These are phyloP conservation scores for Phoenicopterus ruber DNA, from an alignment of 2,113 vertebrate species.

Conservation along the genomic window DNA sequence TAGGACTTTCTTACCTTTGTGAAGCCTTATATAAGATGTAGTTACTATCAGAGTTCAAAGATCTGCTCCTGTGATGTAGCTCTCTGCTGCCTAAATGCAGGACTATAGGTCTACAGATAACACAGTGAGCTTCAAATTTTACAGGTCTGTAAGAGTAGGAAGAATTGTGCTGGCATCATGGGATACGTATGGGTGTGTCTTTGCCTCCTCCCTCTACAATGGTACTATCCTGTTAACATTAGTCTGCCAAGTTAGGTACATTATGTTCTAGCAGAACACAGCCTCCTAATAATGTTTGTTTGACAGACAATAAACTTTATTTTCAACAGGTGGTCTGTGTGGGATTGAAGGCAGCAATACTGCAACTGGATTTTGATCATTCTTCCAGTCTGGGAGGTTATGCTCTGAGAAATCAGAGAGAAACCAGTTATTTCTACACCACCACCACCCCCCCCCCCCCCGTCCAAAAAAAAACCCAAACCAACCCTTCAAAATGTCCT, in stretches of 20 bases:
- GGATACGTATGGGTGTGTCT: not conserved
- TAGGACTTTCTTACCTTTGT: not conserved
- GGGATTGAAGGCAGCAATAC: not conserved
- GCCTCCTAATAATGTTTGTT: not conserved
- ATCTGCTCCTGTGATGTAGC: not conserved
- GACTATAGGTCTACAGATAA: not conserved
- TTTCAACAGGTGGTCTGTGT: not conserved
- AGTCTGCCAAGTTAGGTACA: constrained; percentile 23
- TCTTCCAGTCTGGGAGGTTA: not conserved
- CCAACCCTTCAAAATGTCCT: not conserved
- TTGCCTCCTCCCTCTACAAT: constrained; percentile 25
- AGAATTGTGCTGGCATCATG: not conserved
- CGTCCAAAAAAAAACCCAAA: not conserved
- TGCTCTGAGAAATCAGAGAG: not conserved
- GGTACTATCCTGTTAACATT: constrained; percentile 13
- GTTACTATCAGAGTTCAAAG: not conserved
- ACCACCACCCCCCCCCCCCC: too few species aligned
- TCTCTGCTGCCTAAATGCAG: not conserved
- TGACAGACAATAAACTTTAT: not conserved
- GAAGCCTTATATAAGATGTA: not conserved
- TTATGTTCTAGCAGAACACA: not conserved
- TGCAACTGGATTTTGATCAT: not conserved
- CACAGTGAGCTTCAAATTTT: not conserved
- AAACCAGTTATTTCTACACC: not conserved
- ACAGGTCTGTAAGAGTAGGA: not conserved